phyloP scores from a whole-genome alignment of 2,113 vertebrate genomes.

The Ginglymostoma cirratum region DNA sequence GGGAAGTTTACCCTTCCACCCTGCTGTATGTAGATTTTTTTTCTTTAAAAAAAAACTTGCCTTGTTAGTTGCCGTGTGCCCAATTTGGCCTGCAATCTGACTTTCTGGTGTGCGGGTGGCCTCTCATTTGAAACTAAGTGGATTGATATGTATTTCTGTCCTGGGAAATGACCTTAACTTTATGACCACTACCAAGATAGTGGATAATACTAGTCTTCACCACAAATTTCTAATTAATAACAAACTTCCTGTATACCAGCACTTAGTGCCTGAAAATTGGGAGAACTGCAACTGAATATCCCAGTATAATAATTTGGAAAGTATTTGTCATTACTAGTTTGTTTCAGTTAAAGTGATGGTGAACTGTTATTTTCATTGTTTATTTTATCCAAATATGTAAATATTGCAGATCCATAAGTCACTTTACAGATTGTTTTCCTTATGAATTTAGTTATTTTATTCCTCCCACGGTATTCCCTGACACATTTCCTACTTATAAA shows the following conservation, averaged over 20 bases:
- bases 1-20: too few species aligned
- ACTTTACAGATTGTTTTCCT: background rate
- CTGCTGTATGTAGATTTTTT: background rate
- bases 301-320: background rate
- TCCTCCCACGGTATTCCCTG: background rate
- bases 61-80: background rate
- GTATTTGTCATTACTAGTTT: background rate
- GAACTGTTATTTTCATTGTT: background rate
- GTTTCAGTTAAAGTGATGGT: background rate
- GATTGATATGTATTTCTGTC: background rate
- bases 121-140: background rate
- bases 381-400: background rate
- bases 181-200: background rate
- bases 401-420: background rate
- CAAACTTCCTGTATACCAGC: background rate
- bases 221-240: background rate
- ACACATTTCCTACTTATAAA: background rate
- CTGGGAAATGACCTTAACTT: background rate
- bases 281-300: background rate
- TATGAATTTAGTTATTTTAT: background rate
- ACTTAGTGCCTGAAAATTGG: background rate
- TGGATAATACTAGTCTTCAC: background rate
- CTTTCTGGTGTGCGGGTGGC: background rate
- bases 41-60: background rate
- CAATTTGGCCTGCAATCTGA: background rate